Conservation (phyloP, 2,797 vertebrate species). For the Coranthus polyacanthus region DNA sequence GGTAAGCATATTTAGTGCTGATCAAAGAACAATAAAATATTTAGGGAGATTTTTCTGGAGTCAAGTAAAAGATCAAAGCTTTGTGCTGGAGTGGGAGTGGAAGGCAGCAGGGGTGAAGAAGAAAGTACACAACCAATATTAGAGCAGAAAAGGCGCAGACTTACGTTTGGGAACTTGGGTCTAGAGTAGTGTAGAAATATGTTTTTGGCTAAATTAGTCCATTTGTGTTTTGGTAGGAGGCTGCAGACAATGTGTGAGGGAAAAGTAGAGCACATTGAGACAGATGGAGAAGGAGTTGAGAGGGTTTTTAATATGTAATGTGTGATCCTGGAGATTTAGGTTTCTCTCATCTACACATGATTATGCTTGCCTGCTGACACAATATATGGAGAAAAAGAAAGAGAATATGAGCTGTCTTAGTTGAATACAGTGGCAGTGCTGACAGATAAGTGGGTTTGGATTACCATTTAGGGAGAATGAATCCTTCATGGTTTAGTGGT, state of each 20-base stretch:
- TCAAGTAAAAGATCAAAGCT: constrained; percentile 22
- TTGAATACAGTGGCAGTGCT: constrained; percentile 6
- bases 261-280: not conserved
- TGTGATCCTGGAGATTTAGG: too few relatives aligned
- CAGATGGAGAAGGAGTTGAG: not conserved
- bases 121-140: not conserved
- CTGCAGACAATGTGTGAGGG: constrained; percentile 1
- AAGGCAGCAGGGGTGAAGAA: constrained; percentile 14
- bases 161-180: constrained; percentile 3
- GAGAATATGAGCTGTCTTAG: constrained; percentile 1
- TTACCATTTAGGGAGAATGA: constrained; percentile 28
- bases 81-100: constrained; percentile 12
- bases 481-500: constrained; percentile 30
- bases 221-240: constrained; percentile 6
- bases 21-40: constrained; percentile 23
- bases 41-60: constrained; percentile 17
- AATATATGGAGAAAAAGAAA: constrained; percentile 7
- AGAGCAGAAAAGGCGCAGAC: not conserved
- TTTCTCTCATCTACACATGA: too few relatives aligned
- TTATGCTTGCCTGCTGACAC: constrained; percentile 8
- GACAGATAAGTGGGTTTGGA: constrained; percentile 26
- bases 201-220: constrained; percentile 10
- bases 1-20: constrained; percentile 23
- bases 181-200: constrained; percentile 8
- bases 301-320: too few relatives aligned